phyloP scores from a whole-genome alignment of 2,113 vertebrate genomes.

The Eulemur rufifrons region DNA sequence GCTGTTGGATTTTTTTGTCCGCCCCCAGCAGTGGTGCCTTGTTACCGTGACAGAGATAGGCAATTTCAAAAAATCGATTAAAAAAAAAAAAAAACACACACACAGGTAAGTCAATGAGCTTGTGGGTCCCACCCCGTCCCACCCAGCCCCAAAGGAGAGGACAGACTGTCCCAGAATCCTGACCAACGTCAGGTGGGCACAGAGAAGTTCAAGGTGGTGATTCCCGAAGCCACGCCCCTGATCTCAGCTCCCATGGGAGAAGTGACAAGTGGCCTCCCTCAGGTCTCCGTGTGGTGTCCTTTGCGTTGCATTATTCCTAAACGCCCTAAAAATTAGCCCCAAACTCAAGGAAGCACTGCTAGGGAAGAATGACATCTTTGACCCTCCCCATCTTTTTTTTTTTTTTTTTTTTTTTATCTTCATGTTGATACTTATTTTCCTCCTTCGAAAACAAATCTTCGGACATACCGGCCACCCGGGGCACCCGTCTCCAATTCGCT shows the following conservation, averaged over 20 bases:
- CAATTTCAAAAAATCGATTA: background rate
- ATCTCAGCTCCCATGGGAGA: background rate
- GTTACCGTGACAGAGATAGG: background rate
- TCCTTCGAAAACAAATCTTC: background rate
- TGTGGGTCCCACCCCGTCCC: background rate
- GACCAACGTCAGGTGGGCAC: background rate
- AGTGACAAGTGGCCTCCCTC: background rate
- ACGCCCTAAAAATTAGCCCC: background rate
- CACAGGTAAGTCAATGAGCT: background rate
- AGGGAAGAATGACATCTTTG: background rate
- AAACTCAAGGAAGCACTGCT: background rate
- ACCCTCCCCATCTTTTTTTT: too few species aligned
- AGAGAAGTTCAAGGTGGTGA: background rate
- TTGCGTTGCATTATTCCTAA: background rate
- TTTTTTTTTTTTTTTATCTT: too few species aligned
- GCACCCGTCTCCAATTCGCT: background rate
- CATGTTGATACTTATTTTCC: background rate
- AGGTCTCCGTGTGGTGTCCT: background rate
- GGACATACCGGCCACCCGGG: background rate
- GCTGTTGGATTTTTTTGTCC: background rate
- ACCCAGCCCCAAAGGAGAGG: background rate
- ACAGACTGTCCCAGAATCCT: too few species aligned
- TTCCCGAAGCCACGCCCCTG: background rate
- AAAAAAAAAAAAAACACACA: background rate
- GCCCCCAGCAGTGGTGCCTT: fast-evolving